These are phyloP conservation scores for Pelmatolapia mariae DNA, from an alignment of 2,113 vertebrate genomes.

Conservation along the genomic window DNA sequence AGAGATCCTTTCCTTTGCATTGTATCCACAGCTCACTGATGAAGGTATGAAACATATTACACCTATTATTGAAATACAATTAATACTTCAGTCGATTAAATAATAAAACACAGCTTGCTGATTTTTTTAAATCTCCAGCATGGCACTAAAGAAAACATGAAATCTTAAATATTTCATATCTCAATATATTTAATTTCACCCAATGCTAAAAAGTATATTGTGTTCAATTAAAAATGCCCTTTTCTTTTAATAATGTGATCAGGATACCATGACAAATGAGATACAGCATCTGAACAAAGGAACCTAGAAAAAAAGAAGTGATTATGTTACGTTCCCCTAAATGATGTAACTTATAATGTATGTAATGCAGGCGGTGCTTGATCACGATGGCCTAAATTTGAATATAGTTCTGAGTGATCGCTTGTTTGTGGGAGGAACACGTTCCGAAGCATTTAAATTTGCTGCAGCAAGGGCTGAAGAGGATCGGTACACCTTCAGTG, in stretches of 20 bases:
- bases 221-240: fast-evolving
- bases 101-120: fast-evolving
- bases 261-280: background rate
- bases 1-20: background rate
- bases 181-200: fast-evolving
- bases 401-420: background rate
- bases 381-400: background rate
- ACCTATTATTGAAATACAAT: fast-evolving
- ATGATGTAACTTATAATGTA: background rate
- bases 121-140: background rate
- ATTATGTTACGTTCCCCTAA: background rate
- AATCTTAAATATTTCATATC: fast-evolving
- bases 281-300: background rate
- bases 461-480: fast-evolving
- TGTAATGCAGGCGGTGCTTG: fast-evolving
- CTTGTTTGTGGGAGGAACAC: background rate
- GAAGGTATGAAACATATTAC: background rate
- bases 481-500: background rate
- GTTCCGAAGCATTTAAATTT: background rate
- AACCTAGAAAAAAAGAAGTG: background rate
- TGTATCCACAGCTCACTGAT: background rate
- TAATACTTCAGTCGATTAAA: fast-evolving
- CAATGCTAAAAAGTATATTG: background rate
- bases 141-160: background rate
- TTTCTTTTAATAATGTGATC: background rate